Percentiles rank a stretch among this genome's conserved stretches.
Conservation (phyloP, 2,113 vertebrate genomes). For the Bujurquina vittata region DNA sequence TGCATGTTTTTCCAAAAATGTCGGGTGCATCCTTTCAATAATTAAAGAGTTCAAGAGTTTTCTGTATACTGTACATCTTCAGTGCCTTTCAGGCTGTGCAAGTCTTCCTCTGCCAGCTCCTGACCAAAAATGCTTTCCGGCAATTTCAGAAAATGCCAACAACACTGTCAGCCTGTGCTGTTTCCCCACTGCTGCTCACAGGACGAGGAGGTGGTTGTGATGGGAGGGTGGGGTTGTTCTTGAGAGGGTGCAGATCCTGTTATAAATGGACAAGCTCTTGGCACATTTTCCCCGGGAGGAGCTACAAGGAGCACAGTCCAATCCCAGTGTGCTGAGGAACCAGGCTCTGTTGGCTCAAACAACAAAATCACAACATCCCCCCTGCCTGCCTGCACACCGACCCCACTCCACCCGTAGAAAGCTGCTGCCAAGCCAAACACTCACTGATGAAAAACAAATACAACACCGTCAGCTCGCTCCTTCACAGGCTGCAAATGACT, state of each 20-base stretch:
- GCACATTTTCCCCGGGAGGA: conserved; percentile 54
- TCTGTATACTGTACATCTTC: not conserved
- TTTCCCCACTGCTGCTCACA: conserved; percentile 39
- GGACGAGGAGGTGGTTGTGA: not conserved
- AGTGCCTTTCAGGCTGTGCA: not conserved
- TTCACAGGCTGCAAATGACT: conserved; percentile 44
- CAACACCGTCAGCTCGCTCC: conserved; percentile 31
- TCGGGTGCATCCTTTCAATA: not conserved
- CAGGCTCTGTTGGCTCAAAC: conserved; percentile 24
- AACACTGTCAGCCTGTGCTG: conserved; percentile 37
- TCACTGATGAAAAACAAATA: conserved; percentile 69
- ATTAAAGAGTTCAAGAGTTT: not conserved
- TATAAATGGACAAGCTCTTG: conserved; percentile 66
- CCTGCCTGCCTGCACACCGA: not conserved
- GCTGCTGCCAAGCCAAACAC: conserved; percentile 62
- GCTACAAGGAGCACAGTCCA: conserved; percentile 34
- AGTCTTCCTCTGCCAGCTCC: conserved; percentile 22
- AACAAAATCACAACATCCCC: conserved; percentile 22
- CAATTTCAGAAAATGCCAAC: conserved; percentile 72
- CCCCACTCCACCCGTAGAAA: conserved; percentile 11
- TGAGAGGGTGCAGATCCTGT: conserved; percentile 46
- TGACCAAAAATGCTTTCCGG: conserved; percentile 49
- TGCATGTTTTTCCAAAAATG: not conserved
- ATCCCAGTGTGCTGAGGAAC: conserved; percentile 42
- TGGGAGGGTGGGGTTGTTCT: not conserved